These are phyloP conservation scores for Chloropsis cyanopogon DNA, from an alignment of 2,113 vertebrate genomes.

Conservation along the genomic window DNA sequence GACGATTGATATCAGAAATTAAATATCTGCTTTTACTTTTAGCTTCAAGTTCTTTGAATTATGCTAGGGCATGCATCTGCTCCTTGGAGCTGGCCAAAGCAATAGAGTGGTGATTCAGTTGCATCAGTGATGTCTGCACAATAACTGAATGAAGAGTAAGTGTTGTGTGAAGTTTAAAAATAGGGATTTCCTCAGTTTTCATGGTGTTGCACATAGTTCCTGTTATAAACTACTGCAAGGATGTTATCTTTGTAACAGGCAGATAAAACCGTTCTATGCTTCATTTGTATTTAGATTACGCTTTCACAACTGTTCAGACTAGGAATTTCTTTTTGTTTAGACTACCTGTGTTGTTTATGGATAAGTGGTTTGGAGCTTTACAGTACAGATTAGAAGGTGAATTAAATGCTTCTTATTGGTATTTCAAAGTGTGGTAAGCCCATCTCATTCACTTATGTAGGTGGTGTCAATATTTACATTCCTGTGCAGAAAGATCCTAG, in stretches of 20 bases:
- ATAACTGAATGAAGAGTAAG: not conserved
- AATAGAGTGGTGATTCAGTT: not conserved
- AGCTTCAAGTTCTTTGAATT: not conserved
- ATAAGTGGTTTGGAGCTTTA: not conserved
- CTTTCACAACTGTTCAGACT: not conserved
- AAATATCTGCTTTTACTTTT: not conserved
- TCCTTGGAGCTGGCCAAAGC: not conserved
- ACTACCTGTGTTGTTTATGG: not conserved
- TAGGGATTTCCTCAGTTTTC: not conserved
- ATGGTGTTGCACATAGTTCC: rapidly evolving
- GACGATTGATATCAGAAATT: not conserved
- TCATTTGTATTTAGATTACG: not conserved
- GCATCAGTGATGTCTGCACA: not conserved
- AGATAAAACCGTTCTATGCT: not conserved
- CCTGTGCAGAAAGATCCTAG: not conserved
- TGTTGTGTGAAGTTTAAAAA: not conserved
- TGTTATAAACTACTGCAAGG: not conserved
- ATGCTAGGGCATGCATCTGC: not conserved
- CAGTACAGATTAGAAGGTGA: not conserved
- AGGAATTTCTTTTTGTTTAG: not conserved
- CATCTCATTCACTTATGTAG: not conserved
- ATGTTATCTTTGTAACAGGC: not conserved
- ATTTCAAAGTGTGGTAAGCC: not conserved
- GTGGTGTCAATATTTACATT: not conserved
- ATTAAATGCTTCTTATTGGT: not conserved